Evolutionary conservation across 1,140 invertebrate species (phyloP), one percentile per base, ranked within the genome.

Genomic region (Pararge aegeria): DNA sequence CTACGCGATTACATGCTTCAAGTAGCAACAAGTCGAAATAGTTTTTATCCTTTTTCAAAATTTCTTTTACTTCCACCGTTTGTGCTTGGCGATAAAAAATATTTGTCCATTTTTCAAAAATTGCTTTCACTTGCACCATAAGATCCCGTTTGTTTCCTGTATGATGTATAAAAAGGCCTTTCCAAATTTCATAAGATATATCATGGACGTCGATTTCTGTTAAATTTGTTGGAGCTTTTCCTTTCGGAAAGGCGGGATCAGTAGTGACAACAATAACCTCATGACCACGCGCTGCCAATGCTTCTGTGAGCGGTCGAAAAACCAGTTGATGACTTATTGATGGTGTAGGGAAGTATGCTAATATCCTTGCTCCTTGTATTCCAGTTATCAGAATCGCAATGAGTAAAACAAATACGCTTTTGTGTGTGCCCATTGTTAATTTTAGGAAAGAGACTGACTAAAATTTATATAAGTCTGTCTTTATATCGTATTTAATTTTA

Each of bases 21-120:
- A 78, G 5, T 13, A 90, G 19, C 4, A 86, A 49, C 5, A 87
- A 55, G 73, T 89, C 88, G 55, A 80, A 90, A 21, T 80, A 42
- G 29, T 71, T 34, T 5, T 40, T 68, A 9, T 68, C 64, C 34
- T 83, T 66, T 1, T 74, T 68, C 2, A 89, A 51, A 16, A 87
- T 38, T 12, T 68, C 46, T 61, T 80, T 63, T 3, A 86, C 58
- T 67, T 73, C 51, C 4, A 58, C 10, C 42, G 18, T 55, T 29
- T 68, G 29, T 9, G 78, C 13, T 52, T 82, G 75, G 1, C n/a
- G 13, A 48, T 74, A 73, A 15, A 56, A 27, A 5, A 48, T 24
- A 15, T 15, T 56, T 9, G 44, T 24, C 9, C 21, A 37, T 2
- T 10, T 38, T 56, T 49, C 42, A 10, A 56, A 56, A 21, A 49